Evolutionary conservation across 2,888 invertebrate genomes (phyloP).

Genomic region (Gymnoscelis rufifasciata): DNA sequence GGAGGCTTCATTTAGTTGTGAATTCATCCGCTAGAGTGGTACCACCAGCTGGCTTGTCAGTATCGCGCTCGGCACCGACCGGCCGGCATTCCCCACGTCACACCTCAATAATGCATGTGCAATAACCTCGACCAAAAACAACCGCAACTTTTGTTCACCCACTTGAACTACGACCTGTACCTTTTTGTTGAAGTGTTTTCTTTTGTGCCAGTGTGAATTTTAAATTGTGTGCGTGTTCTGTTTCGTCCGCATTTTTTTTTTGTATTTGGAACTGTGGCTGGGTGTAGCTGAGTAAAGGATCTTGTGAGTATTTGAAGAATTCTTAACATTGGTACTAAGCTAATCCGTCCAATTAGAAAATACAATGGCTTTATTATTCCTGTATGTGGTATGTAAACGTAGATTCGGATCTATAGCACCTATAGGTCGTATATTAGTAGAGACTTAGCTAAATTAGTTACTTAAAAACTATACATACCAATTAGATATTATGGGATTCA

Average conservation of each 20-base stretch:
- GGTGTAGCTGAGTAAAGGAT: slow-evolving; percentile 23
- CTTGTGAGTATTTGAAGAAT: neutral
- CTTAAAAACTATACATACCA: too few relatives aligned
- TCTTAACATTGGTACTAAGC: too few relatives aligned
- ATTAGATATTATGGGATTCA: too few relatives aligned
- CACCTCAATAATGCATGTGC: slow-evolving; percentile 35
- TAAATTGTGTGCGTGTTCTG: slow-evolving; percentile 61
- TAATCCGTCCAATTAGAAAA: too few relatives aligned
- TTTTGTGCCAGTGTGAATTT: slow-evolving; percentile 59
- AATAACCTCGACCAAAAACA: slow-evolving; percentile 43
- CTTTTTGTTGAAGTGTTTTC: slow-evolving; percentile 31
- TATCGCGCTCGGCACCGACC: slow-evolving; percentile 48
- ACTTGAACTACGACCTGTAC: slow-evolving; percentile 35
- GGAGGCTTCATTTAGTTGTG: slow-evolving; percentile 56
- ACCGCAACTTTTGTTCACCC: slow-evolving; percentile 44
- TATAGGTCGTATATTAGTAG: too few relatives aligned
- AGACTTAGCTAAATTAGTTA: too few relatives aligned
- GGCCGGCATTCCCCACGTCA: slow-evolving; percentile 47
- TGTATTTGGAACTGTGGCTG: slow-evolving; percentile 44
- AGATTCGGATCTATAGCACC: too few relatives aligned
- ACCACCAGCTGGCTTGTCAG: slow-evolving; percentile 60
- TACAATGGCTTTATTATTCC: too few relatives aligned
- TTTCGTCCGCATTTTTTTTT: slow-evolving; percentile 57
- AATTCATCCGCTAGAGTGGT: slow-evolving; percentile 64
- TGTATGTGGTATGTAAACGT: too few relatives aligned